Evolutionary conservation across 2,113 vertebrate genomes (phyloP).

Genomic region (Ictalurus furcatus): DNA sequence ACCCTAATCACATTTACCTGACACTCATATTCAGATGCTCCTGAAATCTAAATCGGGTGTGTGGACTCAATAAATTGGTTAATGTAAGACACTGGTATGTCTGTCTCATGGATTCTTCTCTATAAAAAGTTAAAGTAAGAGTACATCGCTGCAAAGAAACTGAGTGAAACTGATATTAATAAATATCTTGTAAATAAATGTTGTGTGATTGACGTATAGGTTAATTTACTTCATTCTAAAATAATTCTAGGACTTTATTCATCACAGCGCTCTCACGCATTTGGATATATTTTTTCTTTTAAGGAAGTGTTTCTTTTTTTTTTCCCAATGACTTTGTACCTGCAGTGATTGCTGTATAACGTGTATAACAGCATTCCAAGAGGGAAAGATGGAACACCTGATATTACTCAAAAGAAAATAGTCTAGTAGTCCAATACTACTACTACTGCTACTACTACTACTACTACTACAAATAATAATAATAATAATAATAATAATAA

Average conservation of each 20-base stretch:
- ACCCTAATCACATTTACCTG: not conserved
- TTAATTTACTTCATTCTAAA: not conserved
- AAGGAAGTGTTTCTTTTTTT: not conserved
- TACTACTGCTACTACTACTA: too few species aligned
- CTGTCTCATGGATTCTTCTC: not conserved
- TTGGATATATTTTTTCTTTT: too few species aligned
- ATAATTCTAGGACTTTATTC: not conserved
- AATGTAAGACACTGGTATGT: not conserved
- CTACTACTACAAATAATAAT: too few species aligned
- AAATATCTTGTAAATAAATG: not conserved
- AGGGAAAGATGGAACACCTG: not conserved
- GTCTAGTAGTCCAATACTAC: too few species aligned
- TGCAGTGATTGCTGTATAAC: not conserved
- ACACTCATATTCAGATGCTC: not conserved
- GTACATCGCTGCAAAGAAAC: not conserved
- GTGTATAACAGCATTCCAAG: constrained; percentile 4
- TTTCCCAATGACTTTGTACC: not conserved
- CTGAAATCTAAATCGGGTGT: not conserved
- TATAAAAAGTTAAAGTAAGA: not conserved
- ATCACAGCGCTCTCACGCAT: too few species aligned
- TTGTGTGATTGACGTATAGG: not conserved
- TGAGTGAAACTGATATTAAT: not conserved
- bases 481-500: too few species aligned
- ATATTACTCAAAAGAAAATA: too few species aligned
- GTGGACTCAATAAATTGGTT: not conserved